A percentile compares a stretch with the other conserved stretches of the same genome.
Evolutionary conservation across 2,888 invertebrate species (phyloP).

Genomic region (Amiota mariae): DNA sequence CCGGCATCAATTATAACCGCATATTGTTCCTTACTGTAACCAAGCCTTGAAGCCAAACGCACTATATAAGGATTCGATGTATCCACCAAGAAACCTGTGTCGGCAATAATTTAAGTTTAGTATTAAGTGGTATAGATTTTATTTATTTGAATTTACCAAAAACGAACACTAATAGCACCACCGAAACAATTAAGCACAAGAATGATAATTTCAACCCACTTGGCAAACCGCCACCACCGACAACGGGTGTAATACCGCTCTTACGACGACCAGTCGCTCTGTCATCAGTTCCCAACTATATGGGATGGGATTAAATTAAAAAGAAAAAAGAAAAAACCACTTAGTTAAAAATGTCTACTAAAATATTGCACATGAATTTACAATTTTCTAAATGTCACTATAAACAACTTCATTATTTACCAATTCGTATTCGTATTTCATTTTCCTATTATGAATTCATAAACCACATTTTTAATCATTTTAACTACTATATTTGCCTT

Average conservation of each 20-base stretch:
- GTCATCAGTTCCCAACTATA: conserved; percentile 60
- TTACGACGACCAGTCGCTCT: conserved; percentile 56
- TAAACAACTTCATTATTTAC: conserved; percentile 46
- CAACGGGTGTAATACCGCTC: conserved; percentile 42
- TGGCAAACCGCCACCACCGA: conserved; percentile 52
- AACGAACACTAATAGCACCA: conserved; percentile 67
- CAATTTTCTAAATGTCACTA: background rate
- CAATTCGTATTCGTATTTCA: conserved; percentile 62
- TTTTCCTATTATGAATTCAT: conserved; percentile 43
- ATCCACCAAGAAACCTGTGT: conserved; percentile 69
- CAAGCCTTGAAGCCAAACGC: conserved; percentile 82
- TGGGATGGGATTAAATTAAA: conserved; percentile 37
- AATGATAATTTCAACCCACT: conserved; percentile 71
- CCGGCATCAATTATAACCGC: conserved; percentile 95
- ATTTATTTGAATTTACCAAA: conserved; percentile 64
- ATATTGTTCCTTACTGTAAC: conserved; percentile 82
- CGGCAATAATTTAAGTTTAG: conserved; percentile 8
- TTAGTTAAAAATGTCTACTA: background rate
- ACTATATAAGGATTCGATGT: conserved; percentile 77
- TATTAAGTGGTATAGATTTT: conserved; percentile 21
- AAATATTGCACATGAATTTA: background rate
- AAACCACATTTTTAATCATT: conserved; percentile 35
- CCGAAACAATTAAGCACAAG: conserved; percentile 70
- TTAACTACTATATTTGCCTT: background rate
- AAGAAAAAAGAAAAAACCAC: conserved; percentile 24